Percentiles rank a stretch among this genome's conserved stretches.
These are phyloP conservation scores for Drosophila testacea DNA, from an alignment of 2,888 invertebrate genomes.

Conservation along the genomic window DNA sequence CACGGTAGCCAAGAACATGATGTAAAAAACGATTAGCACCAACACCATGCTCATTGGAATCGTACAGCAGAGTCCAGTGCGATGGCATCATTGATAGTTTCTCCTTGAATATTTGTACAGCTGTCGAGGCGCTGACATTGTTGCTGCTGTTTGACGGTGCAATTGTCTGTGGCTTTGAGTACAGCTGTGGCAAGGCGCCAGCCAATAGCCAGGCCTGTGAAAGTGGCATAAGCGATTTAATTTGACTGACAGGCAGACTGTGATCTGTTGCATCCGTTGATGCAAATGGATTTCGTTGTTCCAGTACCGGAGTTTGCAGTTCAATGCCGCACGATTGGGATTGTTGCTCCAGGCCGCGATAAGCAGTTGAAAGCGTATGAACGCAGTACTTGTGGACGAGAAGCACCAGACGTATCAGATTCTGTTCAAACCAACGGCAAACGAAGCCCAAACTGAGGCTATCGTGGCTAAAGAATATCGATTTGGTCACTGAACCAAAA, in stretches of 20 bases:
- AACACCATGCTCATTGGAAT: conserved; percentile 93
- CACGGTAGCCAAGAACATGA: conserved; percentile 90
- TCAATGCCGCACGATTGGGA: conserved; percentile 87
- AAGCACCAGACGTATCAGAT: conserved; percentile 91
- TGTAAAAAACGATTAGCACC: conserved; percentile 95
- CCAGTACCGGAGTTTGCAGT: conserved; percentile 91
- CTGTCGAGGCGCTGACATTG: conserved; percentile 77
- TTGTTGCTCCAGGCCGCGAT: conserved; percentile 86
- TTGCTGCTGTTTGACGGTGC: conserved; percentile 59
- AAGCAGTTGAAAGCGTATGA: conserved; percentile 86
- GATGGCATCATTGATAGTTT: conserved; percentile 90
- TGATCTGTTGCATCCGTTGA: conserved; percentile 66
- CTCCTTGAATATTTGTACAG: conserved; percentile 87
- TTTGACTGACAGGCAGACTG: conserved; percentile 41
- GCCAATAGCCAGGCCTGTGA: conserved; percentile 91
- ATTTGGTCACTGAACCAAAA: conserved; percentile 89
- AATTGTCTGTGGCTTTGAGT: conserved; percentile 85
- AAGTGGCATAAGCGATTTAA: conserved; percentile 86
- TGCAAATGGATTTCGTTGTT: conserved; percentile 86
- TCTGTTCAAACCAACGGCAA: conserved; percentile 92
- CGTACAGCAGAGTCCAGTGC: conserved; percentile 94
- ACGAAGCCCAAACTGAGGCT: conserved; percentile 91
- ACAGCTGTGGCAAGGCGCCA: conserved; percentile 88
- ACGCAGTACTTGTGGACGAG: conserved; percentile 90
- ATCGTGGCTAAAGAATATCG: conserved; percentile 93